Evolutionary conservation across 1,140 invertebrate species (phyloP).

Genomic region (Euglossa dilemma): DNA sequence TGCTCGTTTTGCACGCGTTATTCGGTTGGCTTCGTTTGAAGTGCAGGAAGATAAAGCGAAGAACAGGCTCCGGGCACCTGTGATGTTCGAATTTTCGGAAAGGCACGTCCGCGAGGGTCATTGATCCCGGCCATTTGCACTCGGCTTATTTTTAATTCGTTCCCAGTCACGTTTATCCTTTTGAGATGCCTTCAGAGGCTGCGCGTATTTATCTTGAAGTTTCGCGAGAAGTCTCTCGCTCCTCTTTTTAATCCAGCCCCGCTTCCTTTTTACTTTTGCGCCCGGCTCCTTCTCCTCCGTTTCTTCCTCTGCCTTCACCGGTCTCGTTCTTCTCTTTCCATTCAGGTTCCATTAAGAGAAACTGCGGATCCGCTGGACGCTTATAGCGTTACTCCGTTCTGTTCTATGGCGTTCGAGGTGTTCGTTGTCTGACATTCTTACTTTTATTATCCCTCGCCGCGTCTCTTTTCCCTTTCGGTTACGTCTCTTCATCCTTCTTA

Average conservation of each 20-base stretch:
- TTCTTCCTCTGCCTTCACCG: neutral
- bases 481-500: neutral
- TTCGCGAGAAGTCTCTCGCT: constrained; percentile 20
- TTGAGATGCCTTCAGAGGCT: neutral
- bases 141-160: constrained; percentile 12
- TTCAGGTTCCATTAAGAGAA: constrained; percentile 15
- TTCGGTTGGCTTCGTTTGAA: constrained; percentile 7
- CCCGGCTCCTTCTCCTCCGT: neutral
- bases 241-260: constrained; percentile 12
- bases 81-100: constrained; percentile 23
- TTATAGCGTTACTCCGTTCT: neutral
- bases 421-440: neutral
- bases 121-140: neutral
- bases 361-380: neutral
- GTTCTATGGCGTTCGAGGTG: neutral
- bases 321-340: neutral
- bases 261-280: constrained; percentile 17
- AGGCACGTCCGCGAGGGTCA: neutral
- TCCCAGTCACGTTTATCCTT: neutral
- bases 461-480: neutral
- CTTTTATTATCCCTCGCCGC: neutral
- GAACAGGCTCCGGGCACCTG: neutral
- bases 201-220: constrained; percentile 39
- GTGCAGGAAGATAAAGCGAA: neutral
- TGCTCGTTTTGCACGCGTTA: neutral